These are phyloP conservation scores for Lepidochrysops patricia DNA, from an alignment of 2,888 invertebrate species.

Conservation along the genomic window DNA sequence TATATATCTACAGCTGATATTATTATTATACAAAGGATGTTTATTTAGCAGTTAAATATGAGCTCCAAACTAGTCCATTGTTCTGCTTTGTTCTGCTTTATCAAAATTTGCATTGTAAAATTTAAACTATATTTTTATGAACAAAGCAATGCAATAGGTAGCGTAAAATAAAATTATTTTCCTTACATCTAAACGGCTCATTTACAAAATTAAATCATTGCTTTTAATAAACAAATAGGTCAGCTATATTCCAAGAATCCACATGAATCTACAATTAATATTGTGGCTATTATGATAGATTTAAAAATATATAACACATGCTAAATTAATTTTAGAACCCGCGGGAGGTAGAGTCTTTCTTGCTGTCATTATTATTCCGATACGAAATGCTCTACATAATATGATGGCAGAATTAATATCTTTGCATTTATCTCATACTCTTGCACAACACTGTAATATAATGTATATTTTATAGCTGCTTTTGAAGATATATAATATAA, in stretches of 20 bases:
- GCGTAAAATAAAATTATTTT: no score
- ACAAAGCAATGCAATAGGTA: no score
- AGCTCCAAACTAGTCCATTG: no score
- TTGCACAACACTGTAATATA: neutral
- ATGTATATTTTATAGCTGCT: no score
- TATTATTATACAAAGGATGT: no score
- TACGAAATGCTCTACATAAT: neutral
- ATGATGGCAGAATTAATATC: neutral
- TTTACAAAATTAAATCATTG: neutral
- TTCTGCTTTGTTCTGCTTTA: no score
- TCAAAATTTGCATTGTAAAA: no score
- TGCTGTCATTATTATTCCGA: neutral
- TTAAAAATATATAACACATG: neutral
- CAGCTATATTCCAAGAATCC: neutral
- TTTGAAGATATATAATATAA: no score
- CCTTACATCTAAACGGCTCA: no score
- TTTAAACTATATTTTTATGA: no score
- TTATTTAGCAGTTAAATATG: no score
- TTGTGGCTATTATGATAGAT: neutral
- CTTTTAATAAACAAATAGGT: neutral
- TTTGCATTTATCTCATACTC: neutral
- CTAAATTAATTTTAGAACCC: neutral
- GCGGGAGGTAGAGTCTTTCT: neutral
- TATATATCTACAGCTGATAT: no score
- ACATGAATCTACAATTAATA: neutral